A percentile compares a stretch with the other conserved stretches of the same genome.
Conservation (phyloP, 2,888 invertebrate species). For the Apamea crenata region DNA sequence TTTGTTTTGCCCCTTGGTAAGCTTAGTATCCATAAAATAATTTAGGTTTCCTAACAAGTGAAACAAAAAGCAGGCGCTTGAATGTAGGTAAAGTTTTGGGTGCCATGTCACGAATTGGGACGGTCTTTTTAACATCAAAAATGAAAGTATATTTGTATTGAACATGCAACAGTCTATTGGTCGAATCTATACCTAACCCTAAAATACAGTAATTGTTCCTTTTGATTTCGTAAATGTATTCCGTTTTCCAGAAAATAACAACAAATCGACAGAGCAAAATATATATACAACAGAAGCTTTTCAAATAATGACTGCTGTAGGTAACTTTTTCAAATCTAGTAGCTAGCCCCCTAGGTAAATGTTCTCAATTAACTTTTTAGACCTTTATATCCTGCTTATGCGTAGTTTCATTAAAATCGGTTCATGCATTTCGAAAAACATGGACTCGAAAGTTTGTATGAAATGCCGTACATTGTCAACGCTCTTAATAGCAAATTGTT, state of each 20-base stretch:
- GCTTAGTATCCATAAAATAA: background rate
- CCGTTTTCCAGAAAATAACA: background rate
- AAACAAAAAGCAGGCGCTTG: background rate
- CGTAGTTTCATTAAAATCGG: too few relatives aligned
- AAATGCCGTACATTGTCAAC: too few relatives aligned
- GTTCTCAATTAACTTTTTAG: too few relatives aligned
- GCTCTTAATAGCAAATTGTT: slow-evolving; percentile 45
- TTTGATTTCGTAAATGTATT: background rate
- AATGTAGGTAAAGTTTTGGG: background rate
- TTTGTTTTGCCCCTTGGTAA: background rate
- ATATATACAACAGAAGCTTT: background rate
- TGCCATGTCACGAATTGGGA: background rate
- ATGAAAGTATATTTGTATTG: background rate
- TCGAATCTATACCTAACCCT: background rate
- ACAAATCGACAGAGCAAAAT: background rate
- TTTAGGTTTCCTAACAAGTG: background rate
- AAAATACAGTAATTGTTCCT: background rate
- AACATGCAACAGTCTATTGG: background rate
- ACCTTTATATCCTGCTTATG: too few relatives aligned
- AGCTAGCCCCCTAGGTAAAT: too few relatives aligned
- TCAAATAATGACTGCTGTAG: background rate
- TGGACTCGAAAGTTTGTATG: too few relatives aligned
- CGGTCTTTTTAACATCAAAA: background rate
- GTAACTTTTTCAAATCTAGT: slow-evolving; percentile 11
- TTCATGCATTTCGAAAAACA: too few relatives aligned